Evolutionary conservation across 1,140 invertebrate species (phyloP).

Genomic region (Drosophila melanica): DNA sequence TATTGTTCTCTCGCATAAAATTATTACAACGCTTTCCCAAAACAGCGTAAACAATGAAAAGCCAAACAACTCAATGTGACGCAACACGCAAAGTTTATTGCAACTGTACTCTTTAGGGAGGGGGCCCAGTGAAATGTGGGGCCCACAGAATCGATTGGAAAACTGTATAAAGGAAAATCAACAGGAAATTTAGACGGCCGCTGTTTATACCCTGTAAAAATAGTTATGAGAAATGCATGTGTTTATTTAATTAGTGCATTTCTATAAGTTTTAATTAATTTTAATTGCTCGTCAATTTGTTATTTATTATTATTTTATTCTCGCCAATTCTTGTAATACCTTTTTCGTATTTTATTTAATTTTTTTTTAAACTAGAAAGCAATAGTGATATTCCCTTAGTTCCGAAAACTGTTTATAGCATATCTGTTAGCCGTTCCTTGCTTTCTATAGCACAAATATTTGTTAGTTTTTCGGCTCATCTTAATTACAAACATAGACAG

Average conservation of each 20-base stretch:
- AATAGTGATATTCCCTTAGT: no score
- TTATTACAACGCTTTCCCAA: slow-evolving; percentile 3
- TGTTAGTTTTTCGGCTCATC: slow-evolving; percentile 5
- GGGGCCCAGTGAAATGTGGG: not conserved
- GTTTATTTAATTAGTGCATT: not conserved
- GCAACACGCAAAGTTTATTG: slow-evolving; percentile 17
- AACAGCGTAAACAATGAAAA: slow-evolving; percentile 22
- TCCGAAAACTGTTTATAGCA: not conserved
- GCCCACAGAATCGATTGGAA: slow-evolving; percentile 10
- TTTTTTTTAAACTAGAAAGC: no score
- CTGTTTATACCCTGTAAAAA: not conserved
- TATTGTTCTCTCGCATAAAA: not conserved
- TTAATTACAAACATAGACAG: slow-evolving; percentile 46
- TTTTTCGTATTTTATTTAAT: no score
- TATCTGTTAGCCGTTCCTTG: not conserved
- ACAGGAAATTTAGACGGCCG: not conserved
- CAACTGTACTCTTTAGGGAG: not conserved
- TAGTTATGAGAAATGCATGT: not conserved
- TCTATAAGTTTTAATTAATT: not conserved
- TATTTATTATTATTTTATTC: no score
- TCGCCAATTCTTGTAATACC: no score
- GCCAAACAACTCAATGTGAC: slow-evolving; percentile 23
- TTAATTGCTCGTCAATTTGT: no score
- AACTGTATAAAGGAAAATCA: slow-evolving; percentile 4
- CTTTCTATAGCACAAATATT: not conserved